Percentiles rank a stretch among this genome's conserved stretches.
Evolutionary conservation across 2,888 invertebrate genomes (phyloP).

Genomic region (Drosophila suboccidentalis): DNA sequence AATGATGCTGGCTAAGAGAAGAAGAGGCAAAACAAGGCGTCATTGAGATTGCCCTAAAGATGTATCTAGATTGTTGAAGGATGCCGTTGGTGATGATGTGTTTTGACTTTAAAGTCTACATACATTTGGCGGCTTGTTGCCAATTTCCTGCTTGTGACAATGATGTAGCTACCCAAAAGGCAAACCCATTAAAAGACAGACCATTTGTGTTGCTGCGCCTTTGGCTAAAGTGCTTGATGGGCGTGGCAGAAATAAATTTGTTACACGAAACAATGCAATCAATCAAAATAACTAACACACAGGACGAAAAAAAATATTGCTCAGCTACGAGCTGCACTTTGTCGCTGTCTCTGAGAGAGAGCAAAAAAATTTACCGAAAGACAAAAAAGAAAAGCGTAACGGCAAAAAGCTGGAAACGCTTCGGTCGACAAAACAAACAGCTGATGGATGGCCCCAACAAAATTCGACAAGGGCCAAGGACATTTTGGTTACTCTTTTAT

Average conservation of each 20-base stretch:
- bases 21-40: conserved; percentile 33
- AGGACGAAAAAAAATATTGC: conserved; percentile 24
- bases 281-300: conserved; percentile 72
- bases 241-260: conserved; percentile 72
- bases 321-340: conserved; percentile 52
- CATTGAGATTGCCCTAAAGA: conserved; percentile 54
- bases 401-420: conserved; percentile 55
- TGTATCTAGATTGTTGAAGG: conserved; percentile 10
- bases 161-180: conserved; percentile 45
- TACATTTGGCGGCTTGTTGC: conserved; percentile 46
- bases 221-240: conserved; percentile 48
- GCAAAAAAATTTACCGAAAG: conserved; percentile 9
- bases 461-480: conserved; percentile 73
- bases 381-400: conserved; percentile 28
- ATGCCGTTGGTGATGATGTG: conserved; percentile 25
- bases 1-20: conserved; percentile 58
- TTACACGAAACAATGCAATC: conserved; percentile 77
- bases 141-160: conserved; percentile 62
- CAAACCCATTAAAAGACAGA: conserved; percentile 36
- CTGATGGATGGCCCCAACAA: conserved; percentile 70
- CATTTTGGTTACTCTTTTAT: conserved; percentile 42
- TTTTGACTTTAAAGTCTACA: conserved; percentile 48
- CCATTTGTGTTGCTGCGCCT: conserved; percentile 31
- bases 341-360: conserved; percentile 50
- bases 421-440: conserved; percentile 64